Evolutionary conservation across 2,797 vertebrate species (phyloP).

Genomic region (Aplochiton taeniatus): DNA sequence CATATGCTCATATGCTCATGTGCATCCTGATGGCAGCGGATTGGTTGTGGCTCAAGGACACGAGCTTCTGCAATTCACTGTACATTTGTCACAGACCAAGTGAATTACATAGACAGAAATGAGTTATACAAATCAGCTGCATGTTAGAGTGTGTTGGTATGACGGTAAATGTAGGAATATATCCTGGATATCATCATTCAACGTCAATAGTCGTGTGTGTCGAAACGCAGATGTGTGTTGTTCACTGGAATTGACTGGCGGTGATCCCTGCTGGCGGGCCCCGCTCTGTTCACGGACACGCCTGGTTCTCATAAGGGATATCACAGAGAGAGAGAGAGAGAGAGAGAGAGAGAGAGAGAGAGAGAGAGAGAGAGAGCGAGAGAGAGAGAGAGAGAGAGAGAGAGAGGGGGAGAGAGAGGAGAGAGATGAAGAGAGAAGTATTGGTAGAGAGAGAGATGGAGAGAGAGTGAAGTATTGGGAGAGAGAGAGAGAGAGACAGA

Average conservation of each 20-base stretch:
- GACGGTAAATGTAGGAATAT: too few relatives aligned
- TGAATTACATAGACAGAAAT: too few relatives aligned
- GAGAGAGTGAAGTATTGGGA: too few relatives aligned
- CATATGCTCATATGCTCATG: constrained; percentile 1
- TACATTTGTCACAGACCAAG: too few relatives aligned
- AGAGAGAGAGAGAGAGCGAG: constrained; percentile 26
- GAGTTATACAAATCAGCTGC: too few relatives aligned
- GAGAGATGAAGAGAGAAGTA: too few relatives aligned
- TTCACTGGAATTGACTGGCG: constrained; percentile 45
- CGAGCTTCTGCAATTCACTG: too few relatives aligned
- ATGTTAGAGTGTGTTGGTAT: too few relatives aligned
- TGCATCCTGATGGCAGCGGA: too few relatives aligned
- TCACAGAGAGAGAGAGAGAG: constrained; percentile 67
- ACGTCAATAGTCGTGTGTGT: too few relatives aligned
- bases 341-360: constrained; percentile 12
- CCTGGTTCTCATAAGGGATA: constrained; percentile 80
- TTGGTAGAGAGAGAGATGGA: constrained; percentile 65
- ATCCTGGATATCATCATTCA: too few relatives aligned
- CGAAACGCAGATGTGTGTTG: constrained; percentile 1
- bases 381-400: constrained; percentile 44
- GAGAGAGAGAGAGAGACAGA: constrained; percentile 18
- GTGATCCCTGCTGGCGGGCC: constrained; percentile 49
- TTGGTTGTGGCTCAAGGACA: too few relatives aligned
- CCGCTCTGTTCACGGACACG: constrained; percentile 68
- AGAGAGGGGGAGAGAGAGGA: not conserved